Percentiles rank a stretch among this genome's conserved stretches.
Evolutionary conservation across 2,888 invertebrate genomes (phyloP).

Genomic region (Scaeva pyrastri): DNA sequence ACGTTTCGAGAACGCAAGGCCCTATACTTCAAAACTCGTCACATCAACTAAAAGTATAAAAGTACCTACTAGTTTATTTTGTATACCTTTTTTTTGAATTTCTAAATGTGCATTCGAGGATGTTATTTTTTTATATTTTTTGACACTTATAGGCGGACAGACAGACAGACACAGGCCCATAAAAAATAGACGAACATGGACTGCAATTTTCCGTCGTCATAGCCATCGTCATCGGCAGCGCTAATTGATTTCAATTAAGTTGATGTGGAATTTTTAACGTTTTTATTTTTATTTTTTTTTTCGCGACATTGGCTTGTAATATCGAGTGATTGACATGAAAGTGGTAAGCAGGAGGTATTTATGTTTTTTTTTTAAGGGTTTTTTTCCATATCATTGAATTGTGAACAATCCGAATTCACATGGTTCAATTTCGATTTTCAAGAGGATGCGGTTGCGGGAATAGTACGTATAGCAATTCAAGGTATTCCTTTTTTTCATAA

Average conservation of each 20-base stretch:
- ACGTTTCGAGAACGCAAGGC: constrained; percentile 2
- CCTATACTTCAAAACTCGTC: constrained; percentile 37
- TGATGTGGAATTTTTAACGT: constrained; percentile 59
- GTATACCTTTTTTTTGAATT: constrained; percentile 15
- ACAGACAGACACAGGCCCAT: constrained; percentile 21
- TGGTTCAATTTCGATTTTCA: not conserved
- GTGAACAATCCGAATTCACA: constrained; percentile 5
- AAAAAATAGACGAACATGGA: constrained; percentile 40
- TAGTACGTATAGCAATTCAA: not conserved
- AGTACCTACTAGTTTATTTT: not conserved
- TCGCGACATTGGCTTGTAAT: constrained; percentile 62
- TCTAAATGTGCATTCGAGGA: constrained; percentile 41
- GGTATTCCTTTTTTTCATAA: not conserved
- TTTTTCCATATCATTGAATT: constrained; percentile 17
- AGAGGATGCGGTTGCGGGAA: constrained; percentile 18
- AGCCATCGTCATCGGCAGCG: constrained; percentile 22
- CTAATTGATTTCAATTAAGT: constrained; percentile 75
- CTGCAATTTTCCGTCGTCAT: constrained; percentile 62
- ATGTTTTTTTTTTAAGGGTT: not conserved
- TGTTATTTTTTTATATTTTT: constrained; percentile 38
- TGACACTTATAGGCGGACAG: constrained; percentile 33
- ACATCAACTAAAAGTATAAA: not conserved
- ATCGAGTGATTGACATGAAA: constrained; percentile 66
- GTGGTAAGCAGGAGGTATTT: constrained; percentile 54
- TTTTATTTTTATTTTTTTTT: constrained; percentile 27